A percentile compares a stretch with the other conserved stretches of the same genome.
Evolutionary conservation across 2,797 vertebrate genomes (phyloP).

Genomic region (Dipus sagitta): DNA sequence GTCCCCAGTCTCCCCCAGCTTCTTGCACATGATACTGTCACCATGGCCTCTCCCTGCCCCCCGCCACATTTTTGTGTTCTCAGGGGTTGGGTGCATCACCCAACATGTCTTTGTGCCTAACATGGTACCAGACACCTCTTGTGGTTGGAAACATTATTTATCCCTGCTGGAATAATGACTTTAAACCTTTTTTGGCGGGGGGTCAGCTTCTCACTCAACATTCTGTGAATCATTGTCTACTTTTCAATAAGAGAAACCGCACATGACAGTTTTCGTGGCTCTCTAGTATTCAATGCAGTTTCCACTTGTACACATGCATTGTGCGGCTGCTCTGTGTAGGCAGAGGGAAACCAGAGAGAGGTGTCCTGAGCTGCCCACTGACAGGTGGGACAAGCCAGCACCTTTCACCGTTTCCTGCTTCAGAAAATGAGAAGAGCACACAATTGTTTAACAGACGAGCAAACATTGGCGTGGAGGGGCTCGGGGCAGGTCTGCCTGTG

Average conservation of each 20-base stretch:
- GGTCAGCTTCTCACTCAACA: background rate
- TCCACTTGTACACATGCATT: accelerated
- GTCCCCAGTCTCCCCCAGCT: background rate
- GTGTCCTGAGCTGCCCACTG: accelerated
- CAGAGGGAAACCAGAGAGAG: accelerated
- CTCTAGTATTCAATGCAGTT: background rate
- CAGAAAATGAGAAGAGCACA: accelerated
- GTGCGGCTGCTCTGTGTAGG: accelerated
- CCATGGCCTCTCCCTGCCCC: too few relatives aligned
- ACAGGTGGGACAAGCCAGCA: accelerated
- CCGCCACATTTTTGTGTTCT: background rate
- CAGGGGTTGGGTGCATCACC: accelerated
- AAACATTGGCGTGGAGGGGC: background rate
- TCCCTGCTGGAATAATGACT: accelerated
- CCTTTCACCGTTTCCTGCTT: background rate
- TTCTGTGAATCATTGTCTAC: background rate
- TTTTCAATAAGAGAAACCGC: background rate
- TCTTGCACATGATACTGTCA: background rate
- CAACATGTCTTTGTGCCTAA: accelerated
- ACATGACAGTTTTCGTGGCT: background rate
- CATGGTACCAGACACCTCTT: accelerated
- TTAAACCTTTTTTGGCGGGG: background rate
- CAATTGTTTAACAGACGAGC: background rate
- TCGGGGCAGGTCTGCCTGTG: accelerated
- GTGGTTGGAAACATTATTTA: background rate